A percentile compares a stretch with the other conserved stretches of the same genome.
phyloP scores from a whole-genome alignment of 2,113 vertebrate genomes.

The Mormyrus iriodes region DNA sequence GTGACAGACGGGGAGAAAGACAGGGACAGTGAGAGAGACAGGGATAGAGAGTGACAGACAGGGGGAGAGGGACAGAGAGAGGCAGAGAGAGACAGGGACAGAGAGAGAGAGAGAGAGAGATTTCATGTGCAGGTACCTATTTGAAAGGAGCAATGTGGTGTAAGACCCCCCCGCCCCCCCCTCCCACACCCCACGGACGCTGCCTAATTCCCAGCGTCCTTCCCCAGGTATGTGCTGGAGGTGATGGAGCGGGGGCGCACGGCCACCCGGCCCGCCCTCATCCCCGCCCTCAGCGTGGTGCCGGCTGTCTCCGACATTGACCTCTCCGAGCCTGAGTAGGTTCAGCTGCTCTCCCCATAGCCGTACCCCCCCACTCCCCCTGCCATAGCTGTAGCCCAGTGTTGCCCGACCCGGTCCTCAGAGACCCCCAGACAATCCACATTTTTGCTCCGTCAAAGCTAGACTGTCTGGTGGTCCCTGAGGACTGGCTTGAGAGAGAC shows the following conservation, averaged over 20 bases:
- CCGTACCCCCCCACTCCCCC: background rate
- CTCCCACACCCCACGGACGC: background rate
- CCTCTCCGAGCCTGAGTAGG: constrained; percentile 74
- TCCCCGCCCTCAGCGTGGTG: constrained; percentile 65
- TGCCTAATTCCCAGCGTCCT: constrained; percentile 50
- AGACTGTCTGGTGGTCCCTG: background rate
- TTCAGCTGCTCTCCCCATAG: constrained; percentile 41
- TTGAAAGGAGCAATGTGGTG: background rate
- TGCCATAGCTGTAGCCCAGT: background rate
- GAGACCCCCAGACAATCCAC: background rate
- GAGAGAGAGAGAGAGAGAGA: background rate
- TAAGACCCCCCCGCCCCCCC: background rate
- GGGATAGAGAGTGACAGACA: too few relatives aligned
- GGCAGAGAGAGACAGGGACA: too few relatives aligned
- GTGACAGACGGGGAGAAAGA: too few relatives aligned
- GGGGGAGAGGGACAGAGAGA: too few relatives aligned
- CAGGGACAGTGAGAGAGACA: too few relatives aligned
- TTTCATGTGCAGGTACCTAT: background rate
- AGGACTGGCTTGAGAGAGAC: background rate
- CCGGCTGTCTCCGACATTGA: constrained; percentile 76
- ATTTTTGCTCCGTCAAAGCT: background rate
- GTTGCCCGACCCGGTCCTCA: background rate
- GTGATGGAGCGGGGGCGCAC: constrained; percentile 76
- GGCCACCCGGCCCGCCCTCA: constrained; percentile 61
- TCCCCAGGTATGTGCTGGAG: constrained; percentile 78